Evolutionary conservation across 2,797 vertebrate species (phyloP), one percentile per base, ranked within the genome.

Genomic region (Gastrophryne carolinensis): DNA sequence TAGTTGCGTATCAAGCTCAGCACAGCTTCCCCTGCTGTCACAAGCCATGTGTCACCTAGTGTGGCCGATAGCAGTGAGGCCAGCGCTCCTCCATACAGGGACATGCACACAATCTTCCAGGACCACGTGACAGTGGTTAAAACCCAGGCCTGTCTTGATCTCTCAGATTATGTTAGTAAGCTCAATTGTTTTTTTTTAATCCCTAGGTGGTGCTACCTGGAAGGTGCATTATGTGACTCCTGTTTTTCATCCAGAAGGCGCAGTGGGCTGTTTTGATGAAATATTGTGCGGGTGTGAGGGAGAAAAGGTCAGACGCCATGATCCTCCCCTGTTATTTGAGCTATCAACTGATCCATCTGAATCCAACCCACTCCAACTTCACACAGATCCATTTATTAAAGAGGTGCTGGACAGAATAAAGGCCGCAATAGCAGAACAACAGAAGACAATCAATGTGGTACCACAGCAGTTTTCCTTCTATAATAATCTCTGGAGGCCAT

Each of bases 151-250:
- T n/a, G n/a, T n/a, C n/a, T n/a, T n/a, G n/a, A n/a, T n/a, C n/a
- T n/a, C n/a, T n/a, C n/a, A n/a, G n/a, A n/a, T n/a, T n/a, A n/a
- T n/a, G n/a, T n/a, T n/a, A n/a, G n/a, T n/a, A n/a, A n/a, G n/a
- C n/a, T n/a, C n/a, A n/a, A n/a, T n/a, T n/a, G 27, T 44, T 39
- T 73, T 0, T 32, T 39, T 75, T 2, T n/a, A 17, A 19, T 47
- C 41, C 74, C 57, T 81, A 94, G 94, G 91, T 69, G 84, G 87
- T 7, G 89, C 91, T 0, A 19, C 93, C 47, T 95, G 86, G 81
- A 95, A 95, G 72, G 88, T 84, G 2, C 92, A 94, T 68, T 91
- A 87, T 26, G 87, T 92, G 81, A 94, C 92, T 4, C 93, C 94
- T 3, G 88, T 87, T 37, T 94, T 95, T 73, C 86, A 69, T 5